These are phyloP conservation scores for Plagiodera versicolora DNA, from an alignment of 2,888 invertebrate species.

Conservation along the genomic window DNA sequence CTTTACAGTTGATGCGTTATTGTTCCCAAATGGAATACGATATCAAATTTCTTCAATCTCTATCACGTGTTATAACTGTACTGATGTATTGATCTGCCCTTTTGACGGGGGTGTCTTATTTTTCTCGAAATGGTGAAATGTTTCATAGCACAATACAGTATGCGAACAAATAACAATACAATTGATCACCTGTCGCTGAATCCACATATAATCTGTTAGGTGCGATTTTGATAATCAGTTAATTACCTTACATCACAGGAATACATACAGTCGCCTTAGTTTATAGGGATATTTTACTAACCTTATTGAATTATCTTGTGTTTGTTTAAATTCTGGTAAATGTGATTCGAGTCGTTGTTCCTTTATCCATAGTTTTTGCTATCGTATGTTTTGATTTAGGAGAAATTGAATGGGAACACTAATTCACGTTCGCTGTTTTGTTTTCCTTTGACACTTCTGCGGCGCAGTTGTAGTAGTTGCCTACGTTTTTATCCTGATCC, in stretches of 20 bases:
- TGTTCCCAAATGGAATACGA: background rate
- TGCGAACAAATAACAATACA: no score
- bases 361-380: background rate
- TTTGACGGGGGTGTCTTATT: background rate
- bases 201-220: no score
- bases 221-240: no score
- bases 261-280: no score
- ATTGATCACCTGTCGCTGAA: no score
- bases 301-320: no score
- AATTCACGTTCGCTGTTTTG: slow-evolving; percentile 4
- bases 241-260: no score
- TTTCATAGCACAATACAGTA: no score
- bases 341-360: no score
- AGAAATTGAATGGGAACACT: background rate
- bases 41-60: background rate
- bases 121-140: no score
- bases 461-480: slow-evolving; percentile 3
- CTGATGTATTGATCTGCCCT: slow-evolving; percentile 11
- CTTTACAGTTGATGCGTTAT: background rate
- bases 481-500: slow-evolving; percentile 4
- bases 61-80: background rate
- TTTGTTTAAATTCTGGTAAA: no score
- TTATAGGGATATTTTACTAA: no score
- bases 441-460: background rate
- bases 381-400: background rate